Base-by-base conservation (phyloP, 2,888 invertebrate species). In the Scelioninae gen. 2 region DNA sequence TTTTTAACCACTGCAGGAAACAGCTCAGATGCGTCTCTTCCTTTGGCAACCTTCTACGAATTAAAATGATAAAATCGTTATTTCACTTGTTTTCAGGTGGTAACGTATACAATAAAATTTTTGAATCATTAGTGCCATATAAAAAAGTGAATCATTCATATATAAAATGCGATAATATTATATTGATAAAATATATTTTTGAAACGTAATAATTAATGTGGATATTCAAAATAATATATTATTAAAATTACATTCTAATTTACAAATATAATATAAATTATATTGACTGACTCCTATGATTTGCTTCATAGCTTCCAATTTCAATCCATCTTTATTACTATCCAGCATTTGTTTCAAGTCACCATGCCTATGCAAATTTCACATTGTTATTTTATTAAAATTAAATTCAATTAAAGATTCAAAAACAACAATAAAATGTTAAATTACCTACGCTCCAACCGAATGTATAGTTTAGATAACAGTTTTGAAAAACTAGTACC, bases 1-100 rank as follows among this genome's bases (percentile, higher is more conserved):
- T 99, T 99, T 87, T 99, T 99, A 0, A 99, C 99, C n/a, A 99
- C 99, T 35, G 98, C 96, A 73, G 99, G 98, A 87, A 99, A 99
- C 15, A 93, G 85, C 77, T 97, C 96, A 7, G 98, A 97, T 5
- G 98, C 98, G 90, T 99, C 98, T 82, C 97, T 92, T 58, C 99
- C 99, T 88, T 98, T 97, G 0, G 99, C 99, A 77, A 98, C 93
- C 97, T 99, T 97, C 89, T n/a, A n/a, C n/a, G n/a, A n/a, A n/a
- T n/a, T n/a, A n/a, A n/a, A n/a, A n/a, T n/a, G n/a, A n/a, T n/a
- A n/a, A n/a, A n/a, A n/a, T n/a, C n/a, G n/a, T n/a, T n/a, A n/a
- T n/a, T n/a, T n/a, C n/a, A n/a, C n/a, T n/a, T n/a, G n/a, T n/a
- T n/a, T n/a, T n/a, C n/a, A n/a, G n/a, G n/a, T n/a, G n/a, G n/a